Conservation (phyloP, 2,113 vertebrate genomes). For the Phodopus roborovskii region DNA sequence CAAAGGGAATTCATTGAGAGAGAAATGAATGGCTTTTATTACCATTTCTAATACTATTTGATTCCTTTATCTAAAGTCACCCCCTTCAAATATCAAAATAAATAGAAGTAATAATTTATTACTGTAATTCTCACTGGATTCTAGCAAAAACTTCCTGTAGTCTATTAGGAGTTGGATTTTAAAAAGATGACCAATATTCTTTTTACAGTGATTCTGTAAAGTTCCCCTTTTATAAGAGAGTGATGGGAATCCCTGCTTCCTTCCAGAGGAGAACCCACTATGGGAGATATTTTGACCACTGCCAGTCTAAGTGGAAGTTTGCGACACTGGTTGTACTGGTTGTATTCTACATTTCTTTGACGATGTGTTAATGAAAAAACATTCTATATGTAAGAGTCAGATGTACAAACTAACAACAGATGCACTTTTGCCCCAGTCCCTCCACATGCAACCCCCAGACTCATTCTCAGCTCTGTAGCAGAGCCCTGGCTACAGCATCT, state of each 20-base stretch:
- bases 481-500: neutral
- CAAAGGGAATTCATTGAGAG: neutral
- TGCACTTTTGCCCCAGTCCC: neutral
- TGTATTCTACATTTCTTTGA: neutral
- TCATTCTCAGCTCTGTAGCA: neutral
- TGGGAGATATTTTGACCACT: neutral
- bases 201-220: neutral
- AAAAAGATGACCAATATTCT: neutral
- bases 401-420: neutral
- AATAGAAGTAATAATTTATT: neutral
- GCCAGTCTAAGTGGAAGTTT: neutral
- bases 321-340: neutral
- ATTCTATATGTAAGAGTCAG: neutral
- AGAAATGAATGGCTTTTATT: neutral
- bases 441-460: neutral
- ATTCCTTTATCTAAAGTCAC: constrained; percentile 5
- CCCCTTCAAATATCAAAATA: neutral
- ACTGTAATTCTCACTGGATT: neutral
- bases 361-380: neutral
- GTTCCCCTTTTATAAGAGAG: neutral
- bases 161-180: neutral
- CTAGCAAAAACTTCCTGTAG: neutral
- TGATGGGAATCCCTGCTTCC: neutral
- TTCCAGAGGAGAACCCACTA: neutral
- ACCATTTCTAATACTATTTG: neutral